Percentiles rank a stretch among this genome's conserved stretches.
phyloP scores from a whole-genome alignment of 2,113 vertebrate species.

The Nothoprocta perdicaria region DNA sequence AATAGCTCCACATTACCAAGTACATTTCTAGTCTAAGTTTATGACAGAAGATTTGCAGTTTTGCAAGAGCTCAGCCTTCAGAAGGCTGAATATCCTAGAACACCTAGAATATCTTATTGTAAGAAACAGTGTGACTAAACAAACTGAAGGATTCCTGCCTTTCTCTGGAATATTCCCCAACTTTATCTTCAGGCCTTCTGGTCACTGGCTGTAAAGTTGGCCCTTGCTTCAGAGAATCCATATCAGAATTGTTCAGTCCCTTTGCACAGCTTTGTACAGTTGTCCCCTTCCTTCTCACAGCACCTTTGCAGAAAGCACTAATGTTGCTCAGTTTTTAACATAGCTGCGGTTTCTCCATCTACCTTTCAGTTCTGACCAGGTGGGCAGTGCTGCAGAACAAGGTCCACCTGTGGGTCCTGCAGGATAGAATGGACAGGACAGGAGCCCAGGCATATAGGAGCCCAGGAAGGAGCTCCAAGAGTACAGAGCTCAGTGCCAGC shows the following conservation, averaged over 20 bases:
- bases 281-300: not conserved
- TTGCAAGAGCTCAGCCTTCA: constrained; percentile 55
- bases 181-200: not conserved
- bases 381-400: not conserved
- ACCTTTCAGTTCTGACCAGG: not conserved
- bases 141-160: not conserved
- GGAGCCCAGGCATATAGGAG: too few species aligned
- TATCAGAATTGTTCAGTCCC: not conserved
- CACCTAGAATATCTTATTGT: constrained; percentile 23
- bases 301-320: not conserved
- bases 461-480: not conserved
- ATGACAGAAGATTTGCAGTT: constrained; percentile 61
- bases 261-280: too few species aligned
- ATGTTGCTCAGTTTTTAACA: not conserved
- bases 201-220: not conserved
- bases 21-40: constrained; percentile 61
- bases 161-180: not conserved
- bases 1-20: constrained; percentile 61
- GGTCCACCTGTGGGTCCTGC: not conserved
- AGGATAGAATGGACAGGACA: not conserved
- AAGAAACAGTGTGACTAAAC: not conserved
- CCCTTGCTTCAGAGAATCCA: not conserved
- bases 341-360: not conserved
- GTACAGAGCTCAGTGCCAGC: too few species aligned
- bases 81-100: too few species aligned